These are phyloP conservation scores for Pseudomyrmex sp. DNA, from an alignment of 1,140 invertebrate species.

Conservation along the genomic window DNA sequence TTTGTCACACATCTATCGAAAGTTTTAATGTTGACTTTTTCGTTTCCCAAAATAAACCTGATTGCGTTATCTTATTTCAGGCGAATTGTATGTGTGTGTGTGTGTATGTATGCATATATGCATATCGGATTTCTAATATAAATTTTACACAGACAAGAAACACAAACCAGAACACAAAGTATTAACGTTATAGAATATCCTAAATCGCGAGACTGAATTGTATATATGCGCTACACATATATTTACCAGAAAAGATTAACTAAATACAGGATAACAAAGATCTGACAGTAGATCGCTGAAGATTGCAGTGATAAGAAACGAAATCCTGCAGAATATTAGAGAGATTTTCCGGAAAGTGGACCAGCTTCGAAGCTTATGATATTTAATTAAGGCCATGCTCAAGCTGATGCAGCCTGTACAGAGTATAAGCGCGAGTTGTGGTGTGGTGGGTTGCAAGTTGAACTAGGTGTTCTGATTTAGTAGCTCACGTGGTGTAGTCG, in stretches of 20 bases:
- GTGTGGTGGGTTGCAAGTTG: conserved; percentile 1
- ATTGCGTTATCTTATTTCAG: no score
- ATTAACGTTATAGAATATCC: not conserved
- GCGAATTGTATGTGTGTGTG: no score
- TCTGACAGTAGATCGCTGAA: not conserved
- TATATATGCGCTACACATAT: not conserved
- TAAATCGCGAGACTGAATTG: no score
- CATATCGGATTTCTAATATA: no score
- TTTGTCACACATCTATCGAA: no score
- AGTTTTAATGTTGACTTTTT: no score
- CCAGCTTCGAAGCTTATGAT: conserved; percentile 19
- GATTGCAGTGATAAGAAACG: not conserved
- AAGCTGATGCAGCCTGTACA: not conserved
- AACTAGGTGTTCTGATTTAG: conserved; percentile 4
- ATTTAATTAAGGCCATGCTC: conserved; percentile 43
- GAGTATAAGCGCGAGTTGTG: not conserved
- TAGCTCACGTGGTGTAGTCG: not conserved
- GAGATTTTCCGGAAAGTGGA: not conserved
- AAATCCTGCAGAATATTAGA: not conserved
- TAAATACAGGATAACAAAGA: not conserved
- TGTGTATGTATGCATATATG: no score
- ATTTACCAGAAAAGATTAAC: not conserved
- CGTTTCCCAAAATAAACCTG: no score
- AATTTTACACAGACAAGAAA: no score
- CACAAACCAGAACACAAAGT: no score